Percentiles rank a stretch among this genome's conserved stretches.
Evolutionary conservation across 1,140 invertebrate species (phyloP).

Genomic region (Drosophila sechellia): DNA sequence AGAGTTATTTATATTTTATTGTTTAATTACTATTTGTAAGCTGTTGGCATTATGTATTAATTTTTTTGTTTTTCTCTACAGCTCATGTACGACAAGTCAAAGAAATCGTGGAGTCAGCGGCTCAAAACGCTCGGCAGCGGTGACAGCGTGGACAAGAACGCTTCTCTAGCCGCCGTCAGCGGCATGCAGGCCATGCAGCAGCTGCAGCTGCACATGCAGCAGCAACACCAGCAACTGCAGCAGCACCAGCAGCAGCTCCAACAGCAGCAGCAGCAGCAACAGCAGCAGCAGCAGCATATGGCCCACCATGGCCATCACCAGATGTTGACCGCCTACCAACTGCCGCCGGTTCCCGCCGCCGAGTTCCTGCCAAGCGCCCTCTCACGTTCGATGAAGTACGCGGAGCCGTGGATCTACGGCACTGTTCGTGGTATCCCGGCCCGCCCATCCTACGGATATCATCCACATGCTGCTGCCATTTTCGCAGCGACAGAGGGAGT

Average conservation of each 20-base stretch:
- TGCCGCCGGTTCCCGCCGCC: conserved; percentile 59
- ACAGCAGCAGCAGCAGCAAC: conserved; percentile 58
- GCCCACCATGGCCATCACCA: conserved; percentile 55
- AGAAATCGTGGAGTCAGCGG: conserved; percentile 85
- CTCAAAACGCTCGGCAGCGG: conserved; percentile 82
- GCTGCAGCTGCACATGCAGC: conserved; percentile 68
- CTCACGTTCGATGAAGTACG: conserved; percentile 93
- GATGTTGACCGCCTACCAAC: conserved; percentile 55
- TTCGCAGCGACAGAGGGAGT: conserved; percentile 75
- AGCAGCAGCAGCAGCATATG: conserved; percentile 61
- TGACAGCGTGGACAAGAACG: conserved; percentile 70
- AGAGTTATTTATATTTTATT: no score
- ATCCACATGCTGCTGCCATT: conserved; percentile 86
- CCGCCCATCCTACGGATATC: conserved; percentile 84
- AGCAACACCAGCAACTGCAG: conserved; percentile 48
- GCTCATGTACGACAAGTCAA: conserved; percentile 85
- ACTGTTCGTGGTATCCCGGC: conserved; percentile 87
- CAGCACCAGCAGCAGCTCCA: conserved; percentile 39
- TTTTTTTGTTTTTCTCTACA: conserved; percentile 37
- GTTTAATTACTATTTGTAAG: no score
- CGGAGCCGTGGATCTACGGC: conserved; percentile 92
- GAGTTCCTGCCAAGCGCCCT: conserved; percentile 86
- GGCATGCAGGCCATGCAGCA: conserved; percentile 73
- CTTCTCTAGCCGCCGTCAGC: conserved; percentile 56
- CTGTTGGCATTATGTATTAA: neutral